Evolutionary conservation across 2,113 vertebrate genomes (phyloP), one percentile per base, ranked within the genome.

Genomic region (Danionella cerebrum): DNA sequence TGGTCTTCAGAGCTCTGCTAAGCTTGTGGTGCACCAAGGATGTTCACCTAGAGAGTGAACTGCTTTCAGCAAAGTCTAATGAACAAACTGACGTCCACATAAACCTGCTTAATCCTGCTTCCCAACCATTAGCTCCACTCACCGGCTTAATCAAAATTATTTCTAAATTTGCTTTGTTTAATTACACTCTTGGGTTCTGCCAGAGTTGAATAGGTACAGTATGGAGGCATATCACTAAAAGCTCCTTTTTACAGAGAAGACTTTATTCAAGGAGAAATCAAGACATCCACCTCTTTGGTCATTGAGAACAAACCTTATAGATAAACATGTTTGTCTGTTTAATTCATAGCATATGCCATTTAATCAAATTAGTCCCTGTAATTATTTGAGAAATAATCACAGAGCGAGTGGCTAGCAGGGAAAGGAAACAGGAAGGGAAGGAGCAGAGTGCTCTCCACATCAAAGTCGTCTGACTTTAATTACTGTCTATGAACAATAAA

Each of bases 91-190:
- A 73, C 82, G 69, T 76, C 70, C 69, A 69, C 77, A 81, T 65
- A 82, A 80, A 84, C 82, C 76, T 66, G 44, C 24, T 65, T 74
- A 76, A 71, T 65, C 57, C 79, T 80, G 78, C 69, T 71, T 78
- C 81, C 71, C 51, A 51, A 70, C 71, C 80, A 81, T 72, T 74
- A 77, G 75, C 83, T 72, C 82, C 69, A 76, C 76, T 79, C 78
- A 79, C 67, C 67, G 78, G 73, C 68, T 67, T 74, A 72, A 80
- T 69, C 39, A 33, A 83, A 87, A 87, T 80, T 76, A 82, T 71
- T 82, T 82, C 81, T 80, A 84, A 83, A 84, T 84, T 82, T 83
- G 80, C 81, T 79, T 75, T 73, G 76, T 82, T 77, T 79, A 73
- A 82, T 80, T 79, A 44, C 42, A 73, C 51, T 74, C 65, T 53